These are phyloP conservation scores for Semotilus atromaculatus DNA, from an alignment of 2,797 vertebrate genomes.

Conservation along the genomic window DNA sequence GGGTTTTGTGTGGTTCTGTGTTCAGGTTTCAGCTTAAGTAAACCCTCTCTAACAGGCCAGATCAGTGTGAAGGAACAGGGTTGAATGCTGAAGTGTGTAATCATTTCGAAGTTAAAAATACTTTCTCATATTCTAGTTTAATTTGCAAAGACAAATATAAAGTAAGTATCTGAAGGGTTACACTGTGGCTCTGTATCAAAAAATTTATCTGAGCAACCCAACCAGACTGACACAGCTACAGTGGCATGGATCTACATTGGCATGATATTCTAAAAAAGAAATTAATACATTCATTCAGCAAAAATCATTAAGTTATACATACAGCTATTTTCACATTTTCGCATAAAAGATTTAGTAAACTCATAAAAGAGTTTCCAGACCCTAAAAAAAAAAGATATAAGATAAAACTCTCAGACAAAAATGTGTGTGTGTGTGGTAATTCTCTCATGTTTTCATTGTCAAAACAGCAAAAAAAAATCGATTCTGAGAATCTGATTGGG, in stretches of 20 bases:
- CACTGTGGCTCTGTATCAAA: background rate
- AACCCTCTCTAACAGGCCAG: conserved; percentile 41
- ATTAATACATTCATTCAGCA: background rate
- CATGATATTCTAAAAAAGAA: background rate
- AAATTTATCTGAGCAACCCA: background rate
- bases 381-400: too few species aligned
- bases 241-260: background rate
- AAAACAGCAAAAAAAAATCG: conserved; percentile 29
- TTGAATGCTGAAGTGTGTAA: conserved; percentile 4
- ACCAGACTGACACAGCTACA: background rate
- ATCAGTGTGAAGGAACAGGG: background rate
- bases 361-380: too few species aligned
- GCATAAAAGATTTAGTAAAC: too few species aligned
- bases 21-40: conserved; percentile 54
- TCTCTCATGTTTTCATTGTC: conserved; percentile 30
- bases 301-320: too few species aligned
- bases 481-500: conserved; percentile 34
- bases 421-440: conserved; percentile 13
- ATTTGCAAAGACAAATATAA: background rate
- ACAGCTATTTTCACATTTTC: too few species aligned
- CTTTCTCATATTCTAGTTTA: background rate
- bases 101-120: background rate
- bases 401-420: background rate
- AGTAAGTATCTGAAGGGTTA: background rate
- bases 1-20: conserved; percentile 20